Evolutionary conservation across 23 tunicate genomes (phyloP), one percentile per base, ranked within the genome.

Genomic region (Oikopleura dioica): DNA sequence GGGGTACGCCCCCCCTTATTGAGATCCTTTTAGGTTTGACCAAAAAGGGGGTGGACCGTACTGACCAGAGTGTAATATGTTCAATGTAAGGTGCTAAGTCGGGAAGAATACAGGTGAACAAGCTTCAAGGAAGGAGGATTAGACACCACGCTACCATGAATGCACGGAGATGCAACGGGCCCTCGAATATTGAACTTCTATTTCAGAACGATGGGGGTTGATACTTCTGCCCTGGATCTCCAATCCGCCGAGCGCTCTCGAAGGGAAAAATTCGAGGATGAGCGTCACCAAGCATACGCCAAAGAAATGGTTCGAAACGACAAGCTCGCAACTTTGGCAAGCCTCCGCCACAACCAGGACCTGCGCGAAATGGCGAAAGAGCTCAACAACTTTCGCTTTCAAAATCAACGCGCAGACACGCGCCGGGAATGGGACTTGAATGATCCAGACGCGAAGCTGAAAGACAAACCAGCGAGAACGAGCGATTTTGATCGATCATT

Each of bases 401-500:
- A 87, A 32, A 82, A 85, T 37, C 97, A 91, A 69, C 50, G 82
- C 1, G 92, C 92, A 28, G 97, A 91, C 38, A 91, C 97, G 29
- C 80, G 97, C 59, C 85, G 81, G 59, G 97, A 91, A 58, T 91
- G 82, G 76, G 97, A 91, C 78, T 77, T 91, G 34, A 84, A 85
- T 76, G 92, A 91, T 75, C 97, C 97, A 28, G 85, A 91, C 77
- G 79, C 76, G 36, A 85, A 85, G 68, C 85, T 82, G 82, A 91
- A 85, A 38, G 97, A 91, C 37, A 82, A 85, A 67, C 97, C 97
- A 21, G 92, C 97, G 1, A 80, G 97, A 68, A 84, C 85, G 38
- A 72, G 76, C 35, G 97, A 91, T 76, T 89, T 84, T 76, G 97
- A 91, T 69, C 92, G 92, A 12, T 77, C 92, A 59, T 91, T 89